Evolutionary conservation across 2,888 invertebrate species (phyloP).

Genomic region (Catocala nupta): DNA sequence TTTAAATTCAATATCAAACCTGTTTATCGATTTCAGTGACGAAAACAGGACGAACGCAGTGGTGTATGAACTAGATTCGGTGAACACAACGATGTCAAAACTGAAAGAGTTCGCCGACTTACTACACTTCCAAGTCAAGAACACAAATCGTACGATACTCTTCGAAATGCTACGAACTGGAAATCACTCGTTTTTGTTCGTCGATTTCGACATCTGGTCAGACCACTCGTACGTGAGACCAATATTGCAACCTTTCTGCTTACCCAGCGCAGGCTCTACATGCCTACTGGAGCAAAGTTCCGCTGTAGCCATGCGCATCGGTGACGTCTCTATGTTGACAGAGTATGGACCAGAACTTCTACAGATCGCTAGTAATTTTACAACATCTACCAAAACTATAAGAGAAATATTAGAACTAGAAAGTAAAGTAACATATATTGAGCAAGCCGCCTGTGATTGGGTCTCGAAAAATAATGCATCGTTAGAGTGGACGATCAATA

Average conservation of each 20-base stretch:
- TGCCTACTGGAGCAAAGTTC: conserved; percentile 19
- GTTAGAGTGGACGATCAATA: conserved; percentile 1
- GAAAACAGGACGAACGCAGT: no score
- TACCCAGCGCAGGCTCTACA: neutral
- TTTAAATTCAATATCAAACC: no score
- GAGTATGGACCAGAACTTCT: conserved; percentile 22
- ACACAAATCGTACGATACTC: neutral
- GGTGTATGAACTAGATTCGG: no score
- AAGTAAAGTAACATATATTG: conserved; percentile 9
- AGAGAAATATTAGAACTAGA: conserved; percentile 24
- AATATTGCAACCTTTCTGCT: conserved; percentile 30
- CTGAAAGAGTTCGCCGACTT: neutral
- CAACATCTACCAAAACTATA: conserved; percentile 13
- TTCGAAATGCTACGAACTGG: neutral
- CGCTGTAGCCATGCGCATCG: conserved; percentile 28
- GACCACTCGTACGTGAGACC: neutral
- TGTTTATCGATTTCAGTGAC: no score
- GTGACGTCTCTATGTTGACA: conserved; percentile 6
- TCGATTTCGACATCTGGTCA: conserved; percentile 38
- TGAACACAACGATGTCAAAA: neutral
- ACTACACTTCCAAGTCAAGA: neutral
- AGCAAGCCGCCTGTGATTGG: conserved; percentile 29
- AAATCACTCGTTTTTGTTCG: conserved; percentile 29
- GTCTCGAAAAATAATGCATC: neutral
- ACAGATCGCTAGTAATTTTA: conserved; percentile 21